Evolutionary conservation across 2,113 vertebrate genomes (phyloP).

Genomic region (Xenus cinereus): DNA sequence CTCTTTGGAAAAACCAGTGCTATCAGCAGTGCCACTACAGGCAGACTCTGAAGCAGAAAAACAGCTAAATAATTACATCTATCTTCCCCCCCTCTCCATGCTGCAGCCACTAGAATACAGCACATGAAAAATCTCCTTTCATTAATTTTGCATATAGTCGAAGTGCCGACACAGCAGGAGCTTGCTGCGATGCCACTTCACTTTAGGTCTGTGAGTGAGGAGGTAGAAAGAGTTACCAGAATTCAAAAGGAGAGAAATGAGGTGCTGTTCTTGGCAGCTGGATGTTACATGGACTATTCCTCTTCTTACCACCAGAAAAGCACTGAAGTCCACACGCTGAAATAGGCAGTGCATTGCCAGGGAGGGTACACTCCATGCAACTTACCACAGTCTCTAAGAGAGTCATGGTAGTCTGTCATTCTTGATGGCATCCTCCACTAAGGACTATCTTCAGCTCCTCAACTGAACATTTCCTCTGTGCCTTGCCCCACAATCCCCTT

Average conservation of each 20-base stretch:
- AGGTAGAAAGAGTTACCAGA: neutral
- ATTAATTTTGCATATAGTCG: neutral
- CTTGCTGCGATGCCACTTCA: neutral
- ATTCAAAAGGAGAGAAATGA: neutral
- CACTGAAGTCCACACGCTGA: neutral
- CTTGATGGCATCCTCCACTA: neutral
- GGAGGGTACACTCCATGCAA: neutral
- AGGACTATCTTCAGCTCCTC: neutral
- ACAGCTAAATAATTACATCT: neutral
- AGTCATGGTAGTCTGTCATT: neutral
- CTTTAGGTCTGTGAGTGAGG: fast-evolving
- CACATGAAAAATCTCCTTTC: neutral
- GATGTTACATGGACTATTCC: neutral
- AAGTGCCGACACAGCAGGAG: neutral
- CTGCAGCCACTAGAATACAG: neutral
- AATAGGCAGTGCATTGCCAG: neutral
- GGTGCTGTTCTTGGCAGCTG: neutral
- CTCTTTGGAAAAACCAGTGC: neutral
- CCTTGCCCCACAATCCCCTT: neutral
- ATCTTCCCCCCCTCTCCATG: neutral
- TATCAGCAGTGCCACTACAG: neutral
- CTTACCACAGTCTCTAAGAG: neutral
- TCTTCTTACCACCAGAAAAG: neutral
- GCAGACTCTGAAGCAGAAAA: neutral
- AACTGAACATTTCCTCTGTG: neutral